phyloP scores from a whole-genome alignment of 1,140 invertebrate species.

The Microplitis mediator region DNA sequence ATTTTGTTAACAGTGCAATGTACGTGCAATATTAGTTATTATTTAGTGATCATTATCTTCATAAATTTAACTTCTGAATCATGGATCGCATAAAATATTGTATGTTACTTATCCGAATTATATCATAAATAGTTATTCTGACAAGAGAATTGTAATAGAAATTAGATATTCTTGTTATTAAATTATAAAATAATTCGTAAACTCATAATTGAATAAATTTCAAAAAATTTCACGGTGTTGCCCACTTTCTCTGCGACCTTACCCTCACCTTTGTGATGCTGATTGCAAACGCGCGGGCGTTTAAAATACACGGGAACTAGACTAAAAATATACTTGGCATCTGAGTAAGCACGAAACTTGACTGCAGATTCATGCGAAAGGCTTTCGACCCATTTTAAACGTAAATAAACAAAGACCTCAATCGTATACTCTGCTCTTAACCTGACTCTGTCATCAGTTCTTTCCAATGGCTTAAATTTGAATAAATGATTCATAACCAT shows the following conservation, averaged over 20 bases:
- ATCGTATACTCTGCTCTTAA: not conserved
- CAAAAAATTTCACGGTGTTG: not conserved
- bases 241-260: constrained; percentile 24
- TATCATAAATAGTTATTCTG: no score
- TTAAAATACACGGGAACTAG: not conserved
- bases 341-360: constrained; percentile 8
- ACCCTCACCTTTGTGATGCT: constrained; percentile 24
- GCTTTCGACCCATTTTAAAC: constrained; percentile 16
- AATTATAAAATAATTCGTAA: no score
- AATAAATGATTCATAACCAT: not conserved
- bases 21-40: no score
- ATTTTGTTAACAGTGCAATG: no score
- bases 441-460: not conserved
- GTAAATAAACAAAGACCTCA: constrained; percentile 13
- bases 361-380: constrained; percentile 9
- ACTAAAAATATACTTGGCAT: constrained; percentile 18
- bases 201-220: constrained; percentile 5
- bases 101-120: no score
- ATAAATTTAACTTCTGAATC: no score
- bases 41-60: no score
- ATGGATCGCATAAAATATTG: no score
- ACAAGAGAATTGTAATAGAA: no score
- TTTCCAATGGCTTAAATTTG: not conserved
- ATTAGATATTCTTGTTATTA: no score
- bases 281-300: not conserved